Conservation (phyloP, 2,797 vertebrate genomes). For the Podarcis lilfordi region DNA sequence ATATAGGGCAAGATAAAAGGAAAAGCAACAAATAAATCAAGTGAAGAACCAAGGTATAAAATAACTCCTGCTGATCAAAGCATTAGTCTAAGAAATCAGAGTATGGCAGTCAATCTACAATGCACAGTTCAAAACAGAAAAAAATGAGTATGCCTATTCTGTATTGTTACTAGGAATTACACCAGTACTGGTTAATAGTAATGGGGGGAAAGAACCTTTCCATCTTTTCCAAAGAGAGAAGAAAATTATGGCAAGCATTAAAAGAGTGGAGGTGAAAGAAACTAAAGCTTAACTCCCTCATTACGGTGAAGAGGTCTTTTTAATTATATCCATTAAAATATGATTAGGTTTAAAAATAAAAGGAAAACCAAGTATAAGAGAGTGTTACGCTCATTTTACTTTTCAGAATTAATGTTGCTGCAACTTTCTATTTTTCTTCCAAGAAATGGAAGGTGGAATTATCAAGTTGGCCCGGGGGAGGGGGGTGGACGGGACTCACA, state of each 20-base stretch:
- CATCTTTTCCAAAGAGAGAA: conserved; percentile 33
- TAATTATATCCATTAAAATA: conserved; percentile 76
- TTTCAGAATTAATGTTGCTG: conserved; percentile 73
- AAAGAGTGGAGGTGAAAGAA: conserved; percentile 67
- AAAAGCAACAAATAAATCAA: neutral
- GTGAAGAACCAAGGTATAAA: neutral
- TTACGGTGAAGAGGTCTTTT: conserved; percentile 68
- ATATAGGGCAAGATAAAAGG: too few relatives aligned
- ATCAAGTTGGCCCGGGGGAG: conserved; percentile 64
- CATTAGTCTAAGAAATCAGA: neutral
- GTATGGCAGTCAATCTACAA: neutral
- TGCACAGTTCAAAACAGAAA: neutral
- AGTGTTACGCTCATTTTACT: conserved; percentile 75
- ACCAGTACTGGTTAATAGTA: neutral
- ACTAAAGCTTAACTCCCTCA: conserved; percentile 71
- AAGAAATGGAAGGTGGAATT: conserved; percentile 76
- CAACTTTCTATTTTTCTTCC: conserved; percentile 72
- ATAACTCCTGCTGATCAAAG: neutral
- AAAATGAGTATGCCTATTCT: neutral
- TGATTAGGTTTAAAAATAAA: conserved; percentile 72
- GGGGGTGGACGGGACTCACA: conserved; percentile 63
- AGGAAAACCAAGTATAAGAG: conserved; percentile 75
- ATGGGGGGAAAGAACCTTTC: neutral
- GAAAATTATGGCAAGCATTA: conserved; percentile 64
- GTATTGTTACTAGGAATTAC: neutral